Evolutionary conservation across 2,888 invertebrate genomes (phyloP), one percentile per base, ranked within the genome.

Genomic region (Zygaena filipendulae): DNA sequence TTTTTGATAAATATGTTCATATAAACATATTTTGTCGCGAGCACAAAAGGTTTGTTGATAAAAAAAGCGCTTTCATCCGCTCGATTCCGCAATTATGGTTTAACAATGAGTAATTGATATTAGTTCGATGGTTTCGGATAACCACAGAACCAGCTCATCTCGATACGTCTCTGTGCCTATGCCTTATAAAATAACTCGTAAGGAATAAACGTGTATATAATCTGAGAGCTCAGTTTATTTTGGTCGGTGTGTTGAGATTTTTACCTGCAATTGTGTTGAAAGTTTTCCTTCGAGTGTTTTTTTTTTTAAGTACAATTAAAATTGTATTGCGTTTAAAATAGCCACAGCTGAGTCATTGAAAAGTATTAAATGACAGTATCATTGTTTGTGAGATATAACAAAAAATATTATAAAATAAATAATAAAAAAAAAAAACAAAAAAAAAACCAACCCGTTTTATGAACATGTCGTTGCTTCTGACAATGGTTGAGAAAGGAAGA

Each of bases 21-120:
- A 16, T 7, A 16, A 42, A 43, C 43, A 45, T 43, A 42, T 44
- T 43, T 48, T 27, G 47, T 41, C 33, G 37, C 25, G 26, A 40
- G 45, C 44, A 51, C 46, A 41, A 16, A 51, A 57, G 56, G 56
- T 57, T 56, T n/a, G n/a, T 47, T 50, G 49, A 53, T 49, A 52
- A 61, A 62, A n/a, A n/a, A 67, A 54, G 52, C 43, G 56, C 16
- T 52, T 58, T 60, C 48, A 53, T 59, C 56, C 52, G 47, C 44
- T 56, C 53, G 53, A 59, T 56, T 60, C 58, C 42, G 56, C 58
- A 62, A 57, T 61, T 52, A 58, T 53, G 53, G 45, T 48, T 47
- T 36, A 51, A 68, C 68, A 74, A 69, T 62, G 34, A 47, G 74
- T 72, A 72, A 74, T 72, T 57, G 74, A 72, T 72, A 72, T 58